Evolutionary conservation across 2,888 invertebrate species (phyloP), one percentile per base, ranked within the genome.

Genomic region (Stenurella melanura): DNA sequence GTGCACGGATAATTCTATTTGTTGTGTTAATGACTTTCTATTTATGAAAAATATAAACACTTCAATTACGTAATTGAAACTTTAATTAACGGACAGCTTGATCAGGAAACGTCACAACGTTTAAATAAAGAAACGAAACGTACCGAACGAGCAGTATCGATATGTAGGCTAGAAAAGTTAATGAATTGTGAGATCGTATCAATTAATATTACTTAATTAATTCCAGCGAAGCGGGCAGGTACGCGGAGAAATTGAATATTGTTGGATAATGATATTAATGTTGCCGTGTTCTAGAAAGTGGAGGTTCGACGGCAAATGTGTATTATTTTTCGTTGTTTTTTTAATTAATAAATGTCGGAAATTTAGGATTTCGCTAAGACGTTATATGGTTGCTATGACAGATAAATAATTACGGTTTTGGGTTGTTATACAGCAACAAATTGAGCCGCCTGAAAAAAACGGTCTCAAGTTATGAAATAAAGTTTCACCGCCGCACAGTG

Each of bases 61-160:
- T 66, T 19, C 26, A 64, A 72, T 72, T 50, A 18, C 54, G 60
- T 42, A 67, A 75, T 60, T 73, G 66, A 54, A 58, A 73, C 64
- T 57, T 66, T 73, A 73, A 73, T 73, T 64, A 73, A 57, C 34
- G 15, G 54, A 66, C 64, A 67, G 26, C 58, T 67, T 66, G 66
- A 66, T 73, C 57, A 73, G 73, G 67, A 73, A 73, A 73, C 73
- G 73, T 73, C 73, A 66, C 61, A 42, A 21, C 42, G 42, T 50
- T n/a, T 50, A 50, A 50, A 50, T 50, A n/a, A 50, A 50, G 50
- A n/a, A 50, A 50, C 50, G n/a, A 42, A 42, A 42, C 15, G 7
- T 42, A 42, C 12, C 15, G 15, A 50, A n/a, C 50, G 9, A 34
- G 21, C 21, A 7, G 42, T 12, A 12, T 15, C 42, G 42, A 42